Conservation (phyloP, 2,113 vertebrate genomes). For the Microtus richardsoni region DNA sequence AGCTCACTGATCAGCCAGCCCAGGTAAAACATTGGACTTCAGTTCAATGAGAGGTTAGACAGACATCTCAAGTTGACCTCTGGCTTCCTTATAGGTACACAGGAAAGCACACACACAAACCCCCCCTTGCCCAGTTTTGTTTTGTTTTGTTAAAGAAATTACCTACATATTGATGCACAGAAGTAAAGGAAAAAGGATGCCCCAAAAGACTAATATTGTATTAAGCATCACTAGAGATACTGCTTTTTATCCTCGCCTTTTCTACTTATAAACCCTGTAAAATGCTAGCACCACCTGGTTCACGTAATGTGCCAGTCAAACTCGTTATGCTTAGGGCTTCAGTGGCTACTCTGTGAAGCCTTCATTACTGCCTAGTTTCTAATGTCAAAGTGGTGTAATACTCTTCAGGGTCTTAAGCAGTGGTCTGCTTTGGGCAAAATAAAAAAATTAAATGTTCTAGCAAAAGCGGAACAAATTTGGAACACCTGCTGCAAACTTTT, state of each 20-base stretch:
- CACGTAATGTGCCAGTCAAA: not conserved
- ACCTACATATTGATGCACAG: not conserved
- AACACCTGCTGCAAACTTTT: not conserved
- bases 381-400: not conserved
- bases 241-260: conserved; percentile 24
- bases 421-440: not conserved
- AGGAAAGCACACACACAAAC: not conserved
- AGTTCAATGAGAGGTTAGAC: not conserved
- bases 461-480: not conserved
- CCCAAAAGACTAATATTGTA: not conserved
- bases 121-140: not conserved
- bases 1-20: not conserved
- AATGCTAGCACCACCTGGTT: not conserved
- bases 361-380: not conserved
- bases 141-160: not conserved
- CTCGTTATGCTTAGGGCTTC: not conserved
- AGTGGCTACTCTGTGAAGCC: not conserved
- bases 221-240: not conserved
- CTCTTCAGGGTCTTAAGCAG: not conserved
- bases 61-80: not conserved
- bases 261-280: conserved; percentile 19
- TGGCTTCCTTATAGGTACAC: not conserved
- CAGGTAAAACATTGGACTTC: not conserved
- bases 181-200: not conserved
- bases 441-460: not conserved